A percentile compares a stretch with the other conserved stretches of the same genome.
phyloP scores from a whole-genome alignment of 2,888 invertebrate species.

The Disparrhopalites patrizii region DNA sequence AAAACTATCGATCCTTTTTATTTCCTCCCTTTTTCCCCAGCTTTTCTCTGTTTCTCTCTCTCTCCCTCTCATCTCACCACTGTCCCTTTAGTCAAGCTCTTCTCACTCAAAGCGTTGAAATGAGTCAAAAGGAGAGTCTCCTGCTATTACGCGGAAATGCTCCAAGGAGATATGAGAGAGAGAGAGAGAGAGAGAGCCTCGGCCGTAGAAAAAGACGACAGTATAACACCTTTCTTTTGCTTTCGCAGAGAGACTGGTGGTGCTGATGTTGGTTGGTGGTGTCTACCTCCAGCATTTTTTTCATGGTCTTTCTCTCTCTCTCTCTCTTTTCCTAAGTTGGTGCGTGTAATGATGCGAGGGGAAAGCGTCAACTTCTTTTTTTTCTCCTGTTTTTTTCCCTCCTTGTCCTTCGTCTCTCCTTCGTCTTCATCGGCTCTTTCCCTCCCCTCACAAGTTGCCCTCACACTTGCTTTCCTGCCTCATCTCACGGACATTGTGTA shows the following conservation, averaged over 20 bases:
- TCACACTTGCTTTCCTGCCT: no score
- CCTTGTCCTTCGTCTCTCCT: not conserved
- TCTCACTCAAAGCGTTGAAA: no score
- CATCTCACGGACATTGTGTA: no score
- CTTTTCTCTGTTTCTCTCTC: constrained; percentile 18
- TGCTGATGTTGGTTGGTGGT: no score
- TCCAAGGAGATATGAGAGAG: not conserved
- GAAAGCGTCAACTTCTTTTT: not conserved
- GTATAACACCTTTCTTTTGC: not conserved
- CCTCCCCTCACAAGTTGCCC: no score
- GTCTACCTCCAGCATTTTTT: not conserved
- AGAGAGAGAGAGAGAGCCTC: not conserved
- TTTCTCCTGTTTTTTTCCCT: not conserved
- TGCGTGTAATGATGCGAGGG: no score
- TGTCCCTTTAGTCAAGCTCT: no score
- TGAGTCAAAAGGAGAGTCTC: no score
- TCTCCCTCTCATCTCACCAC: not conserved
- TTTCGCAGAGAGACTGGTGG: no score
- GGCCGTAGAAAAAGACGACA: not conserved
- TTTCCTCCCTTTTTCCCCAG: constrained; percentile 17
- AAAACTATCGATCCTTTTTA: constrained; percentile 24
- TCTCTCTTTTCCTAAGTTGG: not conserved
- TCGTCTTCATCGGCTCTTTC: no score
- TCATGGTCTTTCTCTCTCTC: constrained; percentile 8
- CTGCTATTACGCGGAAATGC: no score